Conservation (phyloP, 2,888 invertebrate genomes). For the Lobophora halterata region DNA sequence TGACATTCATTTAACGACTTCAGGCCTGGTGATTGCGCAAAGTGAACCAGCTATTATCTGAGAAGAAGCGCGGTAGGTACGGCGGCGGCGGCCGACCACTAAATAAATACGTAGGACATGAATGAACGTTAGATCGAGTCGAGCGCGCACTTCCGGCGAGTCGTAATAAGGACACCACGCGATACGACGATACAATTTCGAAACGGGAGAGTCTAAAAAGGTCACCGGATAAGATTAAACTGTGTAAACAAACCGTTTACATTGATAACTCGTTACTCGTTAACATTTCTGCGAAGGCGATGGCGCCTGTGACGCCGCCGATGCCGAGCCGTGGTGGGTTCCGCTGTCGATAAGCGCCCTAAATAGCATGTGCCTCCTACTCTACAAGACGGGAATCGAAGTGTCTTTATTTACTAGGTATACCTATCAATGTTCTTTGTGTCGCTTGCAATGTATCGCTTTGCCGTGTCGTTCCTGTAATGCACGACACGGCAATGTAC, state of each 20-base stretch:
- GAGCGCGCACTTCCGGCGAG: conserved; percentile 70
- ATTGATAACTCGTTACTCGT: conserved; percentile 75
- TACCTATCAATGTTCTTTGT: conserved; percentile 11
- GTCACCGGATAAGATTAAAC: conserved; percentile 80
- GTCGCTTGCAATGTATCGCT: not conserved
- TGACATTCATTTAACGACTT: too few species aligned
- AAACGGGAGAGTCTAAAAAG: conserved; percentile 79
- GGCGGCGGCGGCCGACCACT: conserved; percentile 45
- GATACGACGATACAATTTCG: conserved; percentile 75
- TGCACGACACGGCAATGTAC: too few species aligned
- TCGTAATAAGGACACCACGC: conserved; percentile 69
- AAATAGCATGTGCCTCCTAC: not conserved
- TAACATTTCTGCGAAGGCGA: conserved; percentile 74
- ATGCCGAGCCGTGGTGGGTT: conserved; percentile 36
- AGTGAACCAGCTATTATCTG: conserved; percentile 31
- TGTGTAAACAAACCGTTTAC: conserved; percentile 79
- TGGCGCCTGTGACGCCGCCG: conserved; percentile 69
- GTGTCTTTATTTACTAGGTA: conserved; percentile 11
- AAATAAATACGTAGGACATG: conserved; percentile 72
- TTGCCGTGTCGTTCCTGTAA: too few species aligned
- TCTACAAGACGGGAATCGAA: conserved; percentile 11
- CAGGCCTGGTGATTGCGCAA: too few species aligned
- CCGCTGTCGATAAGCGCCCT: conserved; percentile 52
- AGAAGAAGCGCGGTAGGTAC: conserved; percentile 51
- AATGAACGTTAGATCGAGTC: conserved; percentile 66